A percentile compares a stretch with the other conserved stretches of the same genome.
phyloP scores from a whole-genome alignment of 2,888 invertebrate genomes.

The Pseudococcus viburni region DNA sequence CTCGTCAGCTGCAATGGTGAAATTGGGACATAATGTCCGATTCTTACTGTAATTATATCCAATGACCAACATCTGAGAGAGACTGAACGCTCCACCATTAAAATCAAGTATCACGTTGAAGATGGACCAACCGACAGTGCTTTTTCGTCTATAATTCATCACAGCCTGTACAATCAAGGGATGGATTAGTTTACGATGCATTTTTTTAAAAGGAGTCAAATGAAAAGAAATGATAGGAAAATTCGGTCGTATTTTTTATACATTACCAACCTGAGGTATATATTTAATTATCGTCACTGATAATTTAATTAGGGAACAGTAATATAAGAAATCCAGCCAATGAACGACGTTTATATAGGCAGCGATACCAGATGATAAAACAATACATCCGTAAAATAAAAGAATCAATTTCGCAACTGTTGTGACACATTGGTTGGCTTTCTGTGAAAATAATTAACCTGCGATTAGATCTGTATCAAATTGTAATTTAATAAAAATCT shows the following conservation, averaged over 20 bases:
- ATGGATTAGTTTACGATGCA: neutral
- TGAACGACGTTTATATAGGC: slow-evolving; percentile 76
- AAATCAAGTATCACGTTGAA: slow-evolving; percentile 98
- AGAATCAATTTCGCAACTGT: slow-evolving; percentile 81
- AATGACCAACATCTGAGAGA: slow-evolving; percentile 96
- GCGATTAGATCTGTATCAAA: too few species aligned
- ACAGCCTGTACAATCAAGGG: slow-evolving; percentile 81
- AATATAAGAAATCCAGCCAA: slow-evolving; percentile 94
- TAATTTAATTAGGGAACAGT: slow-evolving; percentile 96
- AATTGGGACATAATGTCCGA: neutral
- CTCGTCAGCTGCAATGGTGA: too few species aligned
- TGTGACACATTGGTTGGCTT: slow-evolving; percentile 84
- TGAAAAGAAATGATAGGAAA: too few species aligned
- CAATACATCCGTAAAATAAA: slow-evolving; percentile 76
- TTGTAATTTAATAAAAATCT: too few species aligned
- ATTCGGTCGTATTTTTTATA: neutral
- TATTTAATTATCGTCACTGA: slow-evolving; percentile 97
- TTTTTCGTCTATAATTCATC: slow-evolving; percentile 96
- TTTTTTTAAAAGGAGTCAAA: too few species aligned
- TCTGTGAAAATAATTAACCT: neutral
- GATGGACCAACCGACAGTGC: slow-evolving; percentile 98
- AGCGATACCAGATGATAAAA: slow-evolving; percentile 79
- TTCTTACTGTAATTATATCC: slow-evolving; percentile 87
- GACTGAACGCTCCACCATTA: slow-evolving; percentile 92
- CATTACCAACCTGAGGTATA: slow-evolving; percentile 90